These are phyloP conservation scores for Platerodrilus igneus DNA, from an alignment of 2,888 invertebrate species.

Conservation along the genomic window DNA sequence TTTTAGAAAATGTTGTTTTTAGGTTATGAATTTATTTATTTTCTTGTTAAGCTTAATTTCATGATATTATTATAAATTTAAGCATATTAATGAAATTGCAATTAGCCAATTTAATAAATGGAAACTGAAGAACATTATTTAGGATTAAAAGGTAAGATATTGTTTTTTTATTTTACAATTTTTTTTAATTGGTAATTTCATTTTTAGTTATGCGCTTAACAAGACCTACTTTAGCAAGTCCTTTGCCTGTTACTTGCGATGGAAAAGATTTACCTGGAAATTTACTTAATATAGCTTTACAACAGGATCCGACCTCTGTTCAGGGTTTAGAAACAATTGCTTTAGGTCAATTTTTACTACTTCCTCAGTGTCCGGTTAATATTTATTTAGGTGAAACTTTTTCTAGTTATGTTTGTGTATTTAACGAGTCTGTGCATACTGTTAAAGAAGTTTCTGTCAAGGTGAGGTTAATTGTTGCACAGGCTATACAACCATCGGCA, in stretches of 20 bases:
- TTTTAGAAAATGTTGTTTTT: too few relatives aligned
- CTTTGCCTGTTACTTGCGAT: conserved; percentile 78
- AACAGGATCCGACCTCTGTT: conserved; percentile 80
- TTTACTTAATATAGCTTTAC: conserved; percentile 70
- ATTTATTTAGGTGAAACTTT: conserved; percentile 98
- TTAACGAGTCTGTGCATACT: conserved; percentile 85
- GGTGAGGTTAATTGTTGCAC: too few relatives aligned
- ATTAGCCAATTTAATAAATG: too few relatives aligned
- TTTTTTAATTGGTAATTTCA: conserved; percentile 12
- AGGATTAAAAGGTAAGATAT: conserved; percentile 41
- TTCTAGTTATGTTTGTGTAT: conserved; percentile 94
- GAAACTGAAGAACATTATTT: conserved; percentile 42
- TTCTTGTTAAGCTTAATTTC: too few relatives aligned
- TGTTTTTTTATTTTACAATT: neutral
- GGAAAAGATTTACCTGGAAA: conserved; percentile 79
- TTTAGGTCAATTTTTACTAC: conserved; percentile 83
- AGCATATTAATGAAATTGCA: too few relatives aligned
- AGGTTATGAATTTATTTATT: too few relatives aligned
- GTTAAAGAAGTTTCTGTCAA: conserved; percentile 82
- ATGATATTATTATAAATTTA: too few relatives aligned
- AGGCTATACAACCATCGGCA: too few relatives aligned
- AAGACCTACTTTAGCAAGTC: conserved; percentile 81
- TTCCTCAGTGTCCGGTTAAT: conserved; percentile 97
- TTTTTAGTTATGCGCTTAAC: conserved; percentile 86
- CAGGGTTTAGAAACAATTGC: conserved; percentile 75